phyloP scores from a whole-genome alignment of 2,797 vertebrate species.

The Micrastur ruficollis region DNA sequence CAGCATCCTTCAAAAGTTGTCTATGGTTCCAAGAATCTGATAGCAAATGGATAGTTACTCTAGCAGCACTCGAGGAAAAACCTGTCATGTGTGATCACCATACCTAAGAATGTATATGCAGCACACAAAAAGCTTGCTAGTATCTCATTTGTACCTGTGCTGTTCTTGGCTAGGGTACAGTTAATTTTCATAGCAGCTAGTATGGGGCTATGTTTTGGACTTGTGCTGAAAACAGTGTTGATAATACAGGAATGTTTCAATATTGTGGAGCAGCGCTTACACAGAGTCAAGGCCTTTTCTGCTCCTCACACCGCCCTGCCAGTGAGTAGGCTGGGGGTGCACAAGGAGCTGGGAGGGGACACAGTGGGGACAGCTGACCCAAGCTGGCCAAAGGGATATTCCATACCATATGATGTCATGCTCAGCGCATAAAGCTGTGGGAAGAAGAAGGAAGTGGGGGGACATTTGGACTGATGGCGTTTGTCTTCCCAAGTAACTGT shows the following conservation, averaged over 20 bases:
- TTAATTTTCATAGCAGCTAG: not conserved
- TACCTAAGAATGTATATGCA: not conserved
- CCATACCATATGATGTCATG: too few relatives aligned
- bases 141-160: not conserved
- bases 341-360: too few relatives aligned
- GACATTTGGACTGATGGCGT: fast-evolving
- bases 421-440: too few relatives aligned
- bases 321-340: too few relatives aligned
- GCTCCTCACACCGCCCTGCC: too few relatives aligned
- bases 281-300: too few relatives aligned
- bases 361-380: too few relatives aligned
- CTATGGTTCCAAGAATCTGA: not conserved
- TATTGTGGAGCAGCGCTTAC: not conserved
- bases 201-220: not conserved
- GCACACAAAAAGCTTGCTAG: not conserved
- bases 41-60: not conserved
- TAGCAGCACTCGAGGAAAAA: not conserved
- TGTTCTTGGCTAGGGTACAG: not conserved
- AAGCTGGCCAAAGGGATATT: too few relatives aligned
- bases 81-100: not conserved
- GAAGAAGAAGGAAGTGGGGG: not conserved
- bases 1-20: not conserved
- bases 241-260: not conserved
- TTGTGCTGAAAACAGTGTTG: not conserved
- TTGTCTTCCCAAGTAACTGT: not conserved